phyloP scores from a whole-genome alignment of 2,113 vertebrate genomes.

The Rhineura floridana region DNA sequence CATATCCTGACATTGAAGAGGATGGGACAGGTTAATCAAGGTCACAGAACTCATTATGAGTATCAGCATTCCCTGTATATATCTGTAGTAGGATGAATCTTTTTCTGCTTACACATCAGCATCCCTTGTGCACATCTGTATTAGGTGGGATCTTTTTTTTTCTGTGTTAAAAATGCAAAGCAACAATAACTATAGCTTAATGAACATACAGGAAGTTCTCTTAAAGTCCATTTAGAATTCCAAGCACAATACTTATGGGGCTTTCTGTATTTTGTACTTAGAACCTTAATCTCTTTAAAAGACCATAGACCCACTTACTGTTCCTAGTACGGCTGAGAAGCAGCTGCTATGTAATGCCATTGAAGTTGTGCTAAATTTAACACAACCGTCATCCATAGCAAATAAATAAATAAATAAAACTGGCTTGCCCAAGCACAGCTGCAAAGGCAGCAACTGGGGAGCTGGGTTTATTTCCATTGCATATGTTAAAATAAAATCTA shows the following conservation, averaged over 20 bases:
- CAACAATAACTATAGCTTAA: neutral
- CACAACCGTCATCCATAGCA: constrained; percentile 19
- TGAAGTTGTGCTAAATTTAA: constrained; percentile 34
- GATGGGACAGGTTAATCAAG: neutral
- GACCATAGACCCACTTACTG: constrained; percentile 7
- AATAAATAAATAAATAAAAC: constrained; percentile 52
- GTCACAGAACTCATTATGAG: neutral
- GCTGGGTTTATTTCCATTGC: constrained; percentile 18
- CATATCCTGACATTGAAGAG: neutral
- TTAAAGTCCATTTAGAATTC: constrained; percentile 14
- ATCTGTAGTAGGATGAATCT: neutral
- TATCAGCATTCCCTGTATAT: neutral
- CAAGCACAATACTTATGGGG: neutral
- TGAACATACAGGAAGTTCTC: neutral
- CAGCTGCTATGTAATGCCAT: constrained; percentile 27
- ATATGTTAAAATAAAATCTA: neutral
- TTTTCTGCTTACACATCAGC: neutral
- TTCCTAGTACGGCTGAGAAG: neutral
- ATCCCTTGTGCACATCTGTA: neutral
- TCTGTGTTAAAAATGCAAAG: constrained; percentile 6
- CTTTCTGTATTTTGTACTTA: neutral
- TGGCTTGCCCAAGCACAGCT: constrained; percentile 29
- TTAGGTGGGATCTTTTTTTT: neutral
- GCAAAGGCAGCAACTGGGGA: constrained; percentile 26
- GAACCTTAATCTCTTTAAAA: neutral